Percentiles rank a stretch among this genome's conserved stretches.
phyloP scores from a whole-genome alignment of 2,888 invertebrate species.

The Lasioglossum morio region DNA sequence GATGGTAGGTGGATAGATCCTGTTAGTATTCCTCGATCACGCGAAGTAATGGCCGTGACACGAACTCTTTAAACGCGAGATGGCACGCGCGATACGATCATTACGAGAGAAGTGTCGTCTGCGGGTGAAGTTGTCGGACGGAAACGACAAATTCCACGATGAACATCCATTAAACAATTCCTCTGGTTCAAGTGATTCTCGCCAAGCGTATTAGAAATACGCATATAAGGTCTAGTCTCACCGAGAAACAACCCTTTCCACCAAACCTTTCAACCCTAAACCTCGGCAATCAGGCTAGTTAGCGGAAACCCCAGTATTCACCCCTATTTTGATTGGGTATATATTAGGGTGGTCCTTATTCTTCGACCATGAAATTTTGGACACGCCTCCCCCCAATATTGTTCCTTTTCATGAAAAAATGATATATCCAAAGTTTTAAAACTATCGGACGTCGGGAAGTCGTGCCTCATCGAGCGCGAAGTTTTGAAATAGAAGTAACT shows the following conservation, averaged over 20 bases:
- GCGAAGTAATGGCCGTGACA: slow-evolving; percentile 60
- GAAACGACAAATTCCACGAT: slow-evolving; percentile 27
- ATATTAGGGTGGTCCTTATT: too few relatives aligned
- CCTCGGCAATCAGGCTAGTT: neutral
- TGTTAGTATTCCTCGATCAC: slow-evolving; percentile 18
- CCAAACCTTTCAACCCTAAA: neutral
- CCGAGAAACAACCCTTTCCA: neutral
- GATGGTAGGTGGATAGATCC: neutral
- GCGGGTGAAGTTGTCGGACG: neutral
- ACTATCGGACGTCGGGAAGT: too few relatives aligned
- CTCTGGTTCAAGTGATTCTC: neutral
- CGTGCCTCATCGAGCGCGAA: too few relatives aligned
- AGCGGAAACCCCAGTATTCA: neutral
- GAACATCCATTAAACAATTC: neutral
- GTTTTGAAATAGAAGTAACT: too few relatives aligned
- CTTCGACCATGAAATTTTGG: too few relatives aligned
- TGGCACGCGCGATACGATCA: slow-evolving; percentile 17
- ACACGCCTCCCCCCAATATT: too few relatives aligned
- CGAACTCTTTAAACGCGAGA: slow-evolving; percentile 39
- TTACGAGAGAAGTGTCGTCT: slow-evolving; percentile 9
- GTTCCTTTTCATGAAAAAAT: too few relatives aligned
- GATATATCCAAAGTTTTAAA: too few relatives aligned
- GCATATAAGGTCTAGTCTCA: neutral
- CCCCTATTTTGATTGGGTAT: too few relatives aligned
- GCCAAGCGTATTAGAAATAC: too few relatives aligned